A percentile compares a stretch with the other conserved stretches of the same genome.
phyloP scores from a whole-genome alignment of 2,113 vertebrate genomes.

The Pipra filicauda region DNA sequence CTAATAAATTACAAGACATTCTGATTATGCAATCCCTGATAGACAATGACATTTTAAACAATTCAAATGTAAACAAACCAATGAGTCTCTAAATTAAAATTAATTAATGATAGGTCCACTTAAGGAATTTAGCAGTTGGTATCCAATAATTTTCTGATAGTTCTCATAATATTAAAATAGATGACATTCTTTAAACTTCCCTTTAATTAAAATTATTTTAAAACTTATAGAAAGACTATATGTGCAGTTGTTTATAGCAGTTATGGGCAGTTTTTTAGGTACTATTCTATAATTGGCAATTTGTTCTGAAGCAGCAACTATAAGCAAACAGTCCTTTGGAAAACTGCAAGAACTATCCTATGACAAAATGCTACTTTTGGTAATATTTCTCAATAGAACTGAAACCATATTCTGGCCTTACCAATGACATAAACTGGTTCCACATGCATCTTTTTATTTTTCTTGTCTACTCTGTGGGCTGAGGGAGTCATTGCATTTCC shows the following conservation, averaged over 20 bases:
- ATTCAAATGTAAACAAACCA: not conserved
- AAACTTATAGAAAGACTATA: not conserved
- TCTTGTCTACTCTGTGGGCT: not conserved
- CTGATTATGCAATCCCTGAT: not conserved
- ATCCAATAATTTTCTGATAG: not conserved
- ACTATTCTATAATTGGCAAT: not conserved
- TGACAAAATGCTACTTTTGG: not conserved
- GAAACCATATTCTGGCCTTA: not conserved
- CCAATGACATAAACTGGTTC: not conserved
- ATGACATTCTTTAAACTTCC: not conserved
- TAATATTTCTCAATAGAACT: not conserved
- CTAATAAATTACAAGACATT: not conserved
- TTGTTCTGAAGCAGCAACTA: not conserved
- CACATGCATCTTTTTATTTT: not conserved
- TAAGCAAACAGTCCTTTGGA: not conserved
- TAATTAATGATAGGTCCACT: not conserved
- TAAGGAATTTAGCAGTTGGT: not conserved
- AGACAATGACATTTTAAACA: not conserved
- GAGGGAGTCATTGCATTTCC: not conserved
- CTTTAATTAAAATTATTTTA: not conserved
- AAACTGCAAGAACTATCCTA: not conserved
- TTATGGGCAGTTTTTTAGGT: not conserved
- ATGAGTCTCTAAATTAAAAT: not conserved
- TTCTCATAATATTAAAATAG: not conserved
- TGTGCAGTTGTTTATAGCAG: not conserved